Conservation (phyloP, 1,140 invertebrate genomes). For the Diachasma alloeum region DNA sequence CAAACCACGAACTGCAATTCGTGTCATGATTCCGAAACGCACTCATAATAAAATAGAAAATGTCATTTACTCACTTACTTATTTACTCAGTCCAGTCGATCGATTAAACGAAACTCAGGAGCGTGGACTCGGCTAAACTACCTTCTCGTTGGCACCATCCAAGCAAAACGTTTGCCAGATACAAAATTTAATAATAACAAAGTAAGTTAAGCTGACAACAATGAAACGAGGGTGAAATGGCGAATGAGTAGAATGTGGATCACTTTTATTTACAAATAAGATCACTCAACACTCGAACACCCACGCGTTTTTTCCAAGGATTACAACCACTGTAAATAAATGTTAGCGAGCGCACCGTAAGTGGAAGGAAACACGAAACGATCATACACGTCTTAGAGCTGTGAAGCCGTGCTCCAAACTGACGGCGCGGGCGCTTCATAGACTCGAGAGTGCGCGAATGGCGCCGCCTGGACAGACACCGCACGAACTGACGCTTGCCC, state of each 20-base stretch:
- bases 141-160: neutral
- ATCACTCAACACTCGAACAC: neutral
- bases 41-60: too few species aligned
- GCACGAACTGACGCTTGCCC: neutral
- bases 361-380: neutral
- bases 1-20: too few species aligned
- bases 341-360: neutral
- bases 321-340: neutral
- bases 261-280: neutral
- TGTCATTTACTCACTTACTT: neutral
- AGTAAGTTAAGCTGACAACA: neutral
- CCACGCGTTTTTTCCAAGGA: neutral
- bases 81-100: neutral
- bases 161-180: neutral
- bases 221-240: neutral
- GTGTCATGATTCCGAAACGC: too few species aligned
- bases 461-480: neutral
- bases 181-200: neutral
- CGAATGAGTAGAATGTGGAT: neutral
- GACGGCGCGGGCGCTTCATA: conserved; percentile 4
- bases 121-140: neutral
- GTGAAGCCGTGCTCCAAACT: conserved; percentile 49
- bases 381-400: conserved; percentile 16
- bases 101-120: neutral
- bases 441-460: neutral